Percentiles rank a stretch among this genome's conserved stretches.
Conservation (phyloP, 2,888 invertebrate species). For the Clanis bilineata region DNA sequence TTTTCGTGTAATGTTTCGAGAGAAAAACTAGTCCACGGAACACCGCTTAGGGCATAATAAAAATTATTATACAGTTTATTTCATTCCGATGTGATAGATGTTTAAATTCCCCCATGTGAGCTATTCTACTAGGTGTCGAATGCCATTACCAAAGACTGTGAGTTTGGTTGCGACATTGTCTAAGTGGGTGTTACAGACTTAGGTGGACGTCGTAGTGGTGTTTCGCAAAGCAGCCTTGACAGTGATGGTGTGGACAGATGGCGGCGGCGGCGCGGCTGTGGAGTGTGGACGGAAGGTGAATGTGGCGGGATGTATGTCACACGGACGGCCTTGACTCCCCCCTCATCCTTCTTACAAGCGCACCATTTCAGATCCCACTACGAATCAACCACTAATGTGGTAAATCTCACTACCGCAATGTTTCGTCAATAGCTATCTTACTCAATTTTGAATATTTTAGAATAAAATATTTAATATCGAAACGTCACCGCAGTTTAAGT, state of each 20-base stretch:
- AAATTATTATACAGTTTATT: background rate
- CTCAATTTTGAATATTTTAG: background rate
- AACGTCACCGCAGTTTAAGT: background rate
- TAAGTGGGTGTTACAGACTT: slow-evolving; percentile 55
- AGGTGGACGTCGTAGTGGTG: slow-evolving; percentile 45
- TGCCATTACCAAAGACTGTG: slow-evolving; percentile 45
- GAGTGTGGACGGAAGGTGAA: slow-evolving; percentile 73
- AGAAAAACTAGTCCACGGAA: too few species aligned
- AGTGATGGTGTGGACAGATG: slow-evolving; percentile 66
- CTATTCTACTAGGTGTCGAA: slow-evolving; percentile 42
- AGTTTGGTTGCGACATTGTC: slow-evolving; percentile 53
- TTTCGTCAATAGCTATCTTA: background rate
- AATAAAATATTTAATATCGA: background rate
- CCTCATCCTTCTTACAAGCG: slow-evolving; percentile 54
- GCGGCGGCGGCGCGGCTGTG: slow-evolving; percentile 46
- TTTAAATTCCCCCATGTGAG: slow-evolving; percentile 5
- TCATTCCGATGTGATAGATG: too few species aligned
- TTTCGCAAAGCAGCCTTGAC: slow-evolving; percentile 78
- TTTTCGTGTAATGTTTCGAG: too few species aligned
- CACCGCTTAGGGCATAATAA: too few species aligned
- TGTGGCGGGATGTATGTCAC: slow-evolving; percentile 75
- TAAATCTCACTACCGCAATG: slow-evolving; percentile 17
- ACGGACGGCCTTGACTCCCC: slow-evolving; percentile 75
- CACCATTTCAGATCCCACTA: slow-evolving; percentile 42
- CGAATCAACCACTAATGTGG: slow-evolving; percentile 22